These are phyloP conservation scores for Blera fallax DNA, from an alignment of 2,888 invertebrate genomes.

Conservation along the genomic window DNA sequence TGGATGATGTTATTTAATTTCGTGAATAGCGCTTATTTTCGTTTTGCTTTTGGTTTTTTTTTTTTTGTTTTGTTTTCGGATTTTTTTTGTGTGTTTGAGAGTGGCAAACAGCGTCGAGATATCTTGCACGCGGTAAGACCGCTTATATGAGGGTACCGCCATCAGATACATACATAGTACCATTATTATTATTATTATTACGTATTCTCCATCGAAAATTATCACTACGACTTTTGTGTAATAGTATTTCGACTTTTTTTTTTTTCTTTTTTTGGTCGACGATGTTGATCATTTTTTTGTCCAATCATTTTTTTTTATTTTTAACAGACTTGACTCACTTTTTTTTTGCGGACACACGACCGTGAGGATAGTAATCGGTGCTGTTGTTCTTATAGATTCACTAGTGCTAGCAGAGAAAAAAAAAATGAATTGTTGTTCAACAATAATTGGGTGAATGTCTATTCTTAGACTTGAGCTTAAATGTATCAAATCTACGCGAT, in stretches of 20 bases:
- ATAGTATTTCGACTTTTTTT: constrained; percentile 10
- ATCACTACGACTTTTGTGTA: constrained; percentile 40
- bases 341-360: constrained; percentile 34
- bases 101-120: constrained; percentile 40
- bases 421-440: neutral
- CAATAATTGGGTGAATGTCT: constrained; percentile 24
- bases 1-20: constrained; percentile 73
- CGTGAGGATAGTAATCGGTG: neutral
- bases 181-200: constrained; percentile 43
- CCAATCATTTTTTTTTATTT: neutral
- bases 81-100: constrained; percentile 22
- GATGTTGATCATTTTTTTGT: constrained; percentile 22
- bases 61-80: constrained; percentile 20
- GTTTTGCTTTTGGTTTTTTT: constrained; percentile 41
- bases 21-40: constrained; percentile 59
- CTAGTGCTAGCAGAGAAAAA: neutral
- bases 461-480: constrained; percentile 1
- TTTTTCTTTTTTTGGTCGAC: neutral
- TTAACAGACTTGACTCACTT: constrained; percentile 31
- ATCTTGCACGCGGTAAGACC: constrained; percentile 42
- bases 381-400: neutral
- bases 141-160: constrained; percentile 17
- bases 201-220: constrained; percentile 31
- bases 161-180: constrained; percentile 20
- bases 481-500: neutral